Base-by-base conservation (phyloP, 2,888 invertebrate genomes). In the Drosophila pseudotalamancana region DNA sequence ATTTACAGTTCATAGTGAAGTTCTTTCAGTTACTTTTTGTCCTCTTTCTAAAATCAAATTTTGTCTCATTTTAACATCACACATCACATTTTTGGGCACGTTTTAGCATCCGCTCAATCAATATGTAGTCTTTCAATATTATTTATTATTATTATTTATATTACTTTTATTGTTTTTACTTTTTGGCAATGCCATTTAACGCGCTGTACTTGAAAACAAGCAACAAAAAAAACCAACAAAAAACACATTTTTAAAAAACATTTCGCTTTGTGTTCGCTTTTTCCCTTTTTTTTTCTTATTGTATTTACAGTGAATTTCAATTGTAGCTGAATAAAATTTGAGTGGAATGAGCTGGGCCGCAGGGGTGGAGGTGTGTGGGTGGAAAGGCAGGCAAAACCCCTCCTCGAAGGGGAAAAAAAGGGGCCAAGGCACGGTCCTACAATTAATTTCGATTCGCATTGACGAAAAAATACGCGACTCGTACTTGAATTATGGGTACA, bases 361-460 rank as follows among this genome's bases (percentile, higher is more conserved):
- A n/a, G 21, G 31, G 12, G 19, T 12, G 5, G 6, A 21, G 21
- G 43, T 19, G 9, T 5, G 12, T n/a, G 31, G 3, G 19, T 3
- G 40, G 23, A 8, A n/a, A 0, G 16, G 32, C 12, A 14, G 14
- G 16, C 14, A 12, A 1, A 8, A 14, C 54, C 14, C 4, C 8
- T 4, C 35, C 9, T 14, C 0, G 23, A 35, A 21, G 34, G 16
- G 16, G 8, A n/a, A 3, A 5, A 5, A 21, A 18, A 18, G 12
- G 35, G 34, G 34, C 51, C 42, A 61, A 50, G 51, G 43, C 64
- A 65, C 53, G 77, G 80, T 64, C 77, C 74, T 66, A 72, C 77
- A 80, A 81, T 81, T 74, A 84, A 74, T 74, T 83, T 84, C 57
- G 74, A 74, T 74, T 80, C 67, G 83, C 80, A 86, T 79, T 76